A percentile compares a stretch with the other conserved stretches of the same genome.
Conservation (phyloP, 2,797 vertebrate genomes). For the Trachurus trachurus region DNA sequence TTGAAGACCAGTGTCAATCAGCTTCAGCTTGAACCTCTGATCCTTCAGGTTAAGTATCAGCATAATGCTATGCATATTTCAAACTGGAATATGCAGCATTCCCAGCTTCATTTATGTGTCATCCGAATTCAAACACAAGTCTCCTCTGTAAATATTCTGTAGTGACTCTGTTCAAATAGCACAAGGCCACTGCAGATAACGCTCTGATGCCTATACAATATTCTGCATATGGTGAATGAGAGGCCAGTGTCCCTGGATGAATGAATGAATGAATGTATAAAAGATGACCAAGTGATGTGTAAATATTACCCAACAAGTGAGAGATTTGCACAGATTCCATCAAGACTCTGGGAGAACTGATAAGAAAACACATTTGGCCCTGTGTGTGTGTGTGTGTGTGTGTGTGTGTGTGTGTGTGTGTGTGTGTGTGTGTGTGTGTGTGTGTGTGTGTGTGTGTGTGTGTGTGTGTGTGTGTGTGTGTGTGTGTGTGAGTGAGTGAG, state of each 20-base stretch:
- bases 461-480: not conserved
- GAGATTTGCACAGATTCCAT: constrained; percentile 6
- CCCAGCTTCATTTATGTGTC: not conserved
- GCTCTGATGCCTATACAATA: not conserved
- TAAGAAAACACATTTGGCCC: not conserved
- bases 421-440: not conserved
- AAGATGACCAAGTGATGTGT: not conserved
- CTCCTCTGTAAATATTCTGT: not conserved
- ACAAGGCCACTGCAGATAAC: not conserved
- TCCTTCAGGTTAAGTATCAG: too few relatives aligned
- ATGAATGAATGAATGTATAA: not conserved
- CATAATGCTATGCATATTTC: not conserved
- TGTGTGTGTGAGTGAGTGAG: too few relatives aligned
- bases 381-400: not conserved
- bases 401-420: too few relatives aligned
- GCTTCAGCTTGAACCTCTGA: not conserved
- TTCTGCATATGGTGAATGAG: not conserved
- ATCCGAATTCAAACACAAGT: not conserved
- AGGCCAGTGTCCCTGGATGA: not conserved
- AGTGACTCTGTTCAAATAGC: not conserved
- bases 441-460: not conserved
- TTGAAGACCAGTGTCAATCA: not conserved
- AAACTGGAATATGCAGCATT: not conserved
- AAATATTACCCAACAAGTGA: not conserved
- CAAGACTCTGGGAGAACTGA: not conserved